Evolutionary conservation across 2,113 vertebrate genomes (phyloP).

Genomic region (Axis porcinus): DNA sequence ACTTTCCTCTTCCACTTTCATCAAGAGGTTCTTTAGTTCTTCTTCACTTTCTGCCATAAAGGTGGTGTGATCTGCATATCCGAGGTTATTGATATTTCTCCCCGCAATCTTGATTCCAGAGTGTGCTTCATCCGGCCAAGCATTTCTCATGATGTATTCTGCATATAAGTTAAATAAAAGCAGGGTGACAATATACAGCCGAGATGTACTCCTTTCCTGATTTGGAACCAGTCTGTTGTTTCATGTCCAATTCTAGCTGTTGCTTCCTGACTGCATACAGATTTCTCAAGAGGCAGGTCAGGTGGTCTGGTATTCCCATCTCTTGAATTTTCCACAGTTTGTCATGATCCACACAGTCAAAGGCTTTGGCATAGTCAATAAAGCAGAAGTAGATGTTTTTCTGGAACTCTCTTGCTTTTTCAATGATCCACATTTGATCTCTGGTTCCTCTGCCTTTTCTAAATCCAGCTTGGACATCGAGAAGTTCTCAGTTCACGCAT

Average conservation of each 20-base stretch:
- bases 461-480: neutral
- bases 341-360: neutral
- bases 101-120: neutral
- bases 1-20: no score
- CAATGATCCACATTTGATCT: neutral
- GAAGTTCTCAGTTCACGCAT: neutral
- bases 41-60: neutral
- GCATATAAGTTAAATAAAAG: neutral
- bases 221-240: neutral
- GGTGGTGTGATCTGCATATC: neutral
- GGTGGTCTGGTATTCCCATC: neutral
- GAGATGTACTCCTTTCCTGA: neutral
- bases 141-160: neutral
- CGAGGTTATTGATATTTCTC: neutral
- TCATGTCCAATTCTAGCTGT: neutral
- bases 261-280: neutral
- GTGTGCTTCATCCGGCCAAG: neutral
- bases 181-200: neutral
- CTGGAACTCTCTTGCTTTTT: neutral
- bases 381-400: neutral
- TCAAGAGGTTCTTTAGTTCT: neutral
- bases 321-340: neutral
- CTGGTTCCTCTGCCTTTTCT: neutral
- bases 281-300: neutral
- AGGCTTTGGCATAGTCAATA: neutral